Evolutionary conservation across 2,888 invertebrate species (phyloP).

Genomic region (Lamellibrachia satsuma): DNA sequence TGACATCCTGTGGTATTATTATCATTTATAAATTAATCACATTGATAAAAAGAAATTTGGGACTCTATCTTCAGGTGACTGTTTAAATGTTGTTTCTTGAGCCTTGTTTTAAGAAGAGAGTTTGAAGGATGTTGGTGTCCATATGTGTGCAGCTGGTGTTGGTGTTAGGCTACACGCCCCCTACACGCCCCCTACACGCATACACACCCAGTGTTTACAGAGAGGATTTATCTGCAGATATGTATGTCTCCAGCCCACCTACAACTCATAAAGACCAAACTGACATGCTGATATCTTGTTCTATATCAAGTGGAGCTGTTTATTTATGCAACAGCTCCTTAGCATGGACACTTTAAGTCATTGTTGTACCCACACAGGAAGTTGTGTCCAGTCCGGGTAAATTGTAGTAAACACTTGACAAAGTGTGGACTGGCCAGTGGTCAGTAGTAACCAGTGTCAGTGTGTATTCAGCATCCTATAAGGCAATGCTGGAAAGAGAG

Average conservation of each 20-base stretch:
- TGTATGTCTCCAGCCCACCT: not conserved
- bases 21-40: not conserved
- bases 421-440: not conserved
- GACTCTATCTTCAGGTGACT: too few relatives aligned
- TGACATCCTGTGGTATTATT: not conserved
- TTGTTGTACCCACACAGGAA: not conserved
- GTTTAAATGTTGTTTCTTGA: too few relatives aligned
- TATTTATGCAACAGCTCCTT: not conserved
- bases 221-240: not conserved
- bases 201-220: not conserved
- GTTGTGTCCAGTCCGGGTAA: not conserved
- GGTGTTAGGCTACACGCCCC: not conserved
- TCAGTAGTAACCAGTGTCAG: not conserved
- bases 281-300: not conserved
- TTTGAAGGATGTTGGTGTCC: not conserved
- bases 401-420: slow-evolving; percentile 11
- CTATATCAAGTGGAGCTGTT: not conserved
- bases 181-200: not conserved
- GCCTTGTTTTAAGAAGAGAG: not conserved
- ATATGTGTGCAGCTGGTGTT: not conserved
- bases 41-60: not conserved
- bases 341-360: not conserved
- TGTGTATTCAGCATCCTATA: not conserved
- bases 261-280: not conserved
- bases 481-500: not conserved